phyloP scores from a whole-genome alignment of 2,888 invertebrate species.

The Archaeoteleia sp. region DNA sequence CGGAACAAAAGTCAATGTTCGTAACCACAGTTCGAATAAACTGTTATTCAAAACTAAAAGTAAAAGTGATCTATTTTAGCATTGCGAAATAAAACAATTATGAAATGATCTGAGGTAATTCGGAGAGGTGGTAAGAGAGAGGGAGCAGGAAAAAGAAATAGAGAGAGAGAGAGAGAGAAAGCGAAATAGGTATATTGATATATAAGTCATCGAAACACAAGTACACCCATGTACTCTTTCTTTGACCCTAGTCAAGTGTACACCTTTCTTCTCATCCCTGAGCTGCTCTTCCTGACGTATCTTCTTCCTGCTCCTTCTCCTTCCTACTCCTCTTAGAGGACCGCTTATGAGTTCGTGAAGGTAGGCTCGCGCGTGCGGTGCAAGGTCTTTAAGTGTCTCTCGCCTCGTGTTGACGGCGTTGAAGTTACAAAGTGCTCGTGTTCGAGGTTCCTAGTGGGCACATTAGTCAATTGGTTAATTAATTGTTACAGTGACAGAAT shows the following conservation, averaged over 20 bases:
- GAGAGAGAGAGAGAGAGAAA: conserved; percentile 54
- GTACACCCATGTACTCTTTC: conserved; percentile 69
- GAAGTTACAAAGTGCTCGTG: conserved; percentile 26
- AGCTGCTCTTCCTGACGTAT: conserved; percentile 32
- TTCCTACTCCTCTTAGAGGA: conserved; percentile 50
- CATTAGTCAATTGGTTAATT: neutral
- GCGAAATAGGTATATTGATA: conserved; percentile 61
- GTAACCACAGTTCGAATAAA: too few species aligned
- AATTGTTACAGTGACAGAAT: neutral
- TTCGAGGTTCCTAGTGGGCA: conserved; percentile 14
- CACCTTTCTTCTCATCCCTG: conserved; percentile 61
- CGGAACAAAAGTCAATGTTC: too few species aligned
- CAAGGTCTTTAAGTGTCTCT: conserved; percentile 44
- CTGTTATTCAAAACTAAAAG: too few species aligned
- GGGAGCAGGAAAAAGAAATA: conserved; percentile 38
- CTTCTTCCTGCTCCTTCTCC: conserved; percentile 47
- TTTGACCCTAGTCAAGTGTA: conserved; percentile 69
- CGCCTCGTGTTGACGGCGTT: conserved; percentile 26
- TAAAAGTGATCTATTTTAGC: too few species aligned
- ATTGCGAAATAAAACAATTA: too few species aligned
- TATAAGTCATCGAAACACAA: conserved; percentile 67
- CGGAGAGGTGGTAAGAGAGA: conserved; percentile 35
- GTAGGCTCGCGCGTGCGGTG: conserved; percentile 45
- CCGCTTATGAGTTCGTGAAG: conserved; percentile 41
- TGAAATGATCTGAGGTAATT: neutral